Conservation (phyloP, 2,113 vertebrate species). For the Seriola aureovittata region DNA sequence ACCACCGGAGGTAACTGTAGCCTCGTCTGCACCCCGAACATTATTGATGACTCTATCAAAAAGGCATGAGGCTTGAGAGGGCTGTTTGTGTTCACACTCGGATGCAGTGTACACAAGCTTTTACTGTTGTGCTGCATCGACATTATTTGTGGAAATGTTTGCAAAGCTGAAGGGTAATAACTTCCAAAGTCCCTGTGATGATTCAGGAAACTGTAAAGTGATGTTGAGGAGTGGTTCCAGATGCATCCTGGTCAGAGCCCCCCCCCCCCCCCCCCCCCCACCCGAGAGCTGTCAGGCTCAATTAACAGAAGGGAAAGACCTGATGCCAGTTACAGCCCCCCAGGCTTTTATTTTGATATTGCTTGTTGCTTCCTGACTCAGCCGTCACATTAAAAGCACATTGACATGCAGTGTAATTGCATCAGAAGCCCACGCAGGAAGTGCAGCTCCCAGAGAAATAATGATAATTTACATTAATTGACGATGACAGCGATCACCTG, state of each 20-base stretch:
- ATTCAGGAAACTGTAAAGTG: conserved; percentile 47
- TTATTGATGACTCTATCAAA: conserved; percentile 63
- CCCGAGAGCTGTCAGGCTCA: neutral
- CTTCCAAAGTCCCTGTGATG: neutral
- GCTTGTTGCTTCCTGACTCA: conserved; percentile 27
- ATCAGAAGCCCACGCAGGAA: conserved; percentile 60
- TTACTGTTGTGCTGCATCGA: conserved; percentile 31
- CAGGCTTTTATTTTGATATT: conserved; percentile 16
- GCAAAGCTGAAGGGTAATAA: conserved; percentile 3
- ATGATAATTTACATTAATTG: conserved; percentile 22
- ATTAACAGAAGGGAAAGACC: neutral
- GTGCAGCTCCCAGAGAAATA: conserved; percentile 17
- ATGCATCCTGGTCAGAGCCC: neutral
- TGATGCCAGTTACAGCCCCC: conserved; percentile 10
- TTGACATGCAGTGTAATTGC: conserved; percentile 29
- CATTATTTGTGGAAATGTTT: conserved; percentile 36
- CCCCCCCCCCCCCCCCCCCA: neutral
- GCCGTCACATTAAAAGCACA: conserved; percentile 39
- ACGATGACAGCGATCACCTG: conserved; percentile 24
- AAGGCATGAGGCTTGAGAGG: conserved; percentile 22
- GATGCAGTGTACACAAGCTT: neutral
- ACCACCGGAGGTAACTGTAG: conserved; percentile 62
- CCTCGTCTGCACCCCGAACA: conserved; percentile 18
- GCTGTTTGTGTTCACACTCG: conserved; percentile 32
- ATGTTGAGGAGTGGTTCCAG: conserved; percentile 61